phyloP scores from a whole-genome alignment of 1,140 invertebrate genomes.

The Lordiphosa collinella region DNA sequence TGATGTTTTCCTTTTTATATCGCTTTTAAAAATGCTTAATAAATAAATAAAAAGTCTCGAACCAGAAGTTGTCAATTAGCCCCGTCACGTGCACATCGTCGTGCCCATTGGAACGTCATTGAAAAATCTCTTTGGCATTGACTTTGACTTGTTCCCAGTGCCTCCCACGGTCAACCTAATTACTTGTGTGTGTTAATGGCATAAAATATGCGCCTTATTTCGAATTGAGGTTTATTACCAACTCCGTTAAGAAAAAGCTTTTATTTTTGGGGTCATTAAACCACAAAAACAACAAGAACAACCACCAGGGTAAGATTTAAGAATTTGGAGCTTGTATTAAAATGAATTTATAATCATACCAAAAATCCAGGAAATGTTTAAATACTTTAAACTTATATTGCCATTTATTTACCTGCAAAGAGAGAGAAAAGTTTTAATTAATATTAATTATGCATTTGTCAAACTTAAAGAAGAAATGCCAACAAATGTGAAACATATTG shows the following conservation, averaged over 20 bases:
- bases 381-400: constrained; percentile 19
- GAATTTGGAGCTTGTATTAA: too few relatives aligned
- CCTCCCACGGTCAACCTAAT: constrained; percentile 21
- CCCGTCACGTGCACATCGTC: constrained; percentile 39
- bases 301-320: neutral
- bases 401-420: constrained; percentile 50
- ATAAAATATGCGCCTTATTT: constrained; percentile 18
- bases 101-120: constrained; percentile 51
- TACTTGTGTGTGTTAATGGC: constrained; percentile 41
- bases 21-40: constrained; percentile 58
- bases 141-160: neutral
- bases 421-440: constrained; percentile 16
- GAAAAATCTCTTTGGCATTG: constrained; percentile 44
- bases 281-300: neutral
- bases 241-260: too few relatives aligned
- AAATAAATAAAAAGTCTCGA: constrained; percentile 60
- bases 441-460: too few relatives aligned
- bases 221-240: too few relatives aligned
- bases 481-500: too few relatives aligned
- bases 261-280: constrained; percentile 28
- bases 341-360: too few relatives aligned
- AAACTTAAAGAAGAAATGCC: too few relatives aligned
- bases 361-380: constrained; percentile 17
- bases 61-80: constrained; percentile 41
- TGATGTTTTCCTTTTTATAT: constrained; percentile 18